Percentiles rank a stretch among this genome's conserved stretches.
phyloP scores from a whole-genome alignment of 2,113 vertebrate genomes.

The Nothobranchius kuhntae region DNA sequence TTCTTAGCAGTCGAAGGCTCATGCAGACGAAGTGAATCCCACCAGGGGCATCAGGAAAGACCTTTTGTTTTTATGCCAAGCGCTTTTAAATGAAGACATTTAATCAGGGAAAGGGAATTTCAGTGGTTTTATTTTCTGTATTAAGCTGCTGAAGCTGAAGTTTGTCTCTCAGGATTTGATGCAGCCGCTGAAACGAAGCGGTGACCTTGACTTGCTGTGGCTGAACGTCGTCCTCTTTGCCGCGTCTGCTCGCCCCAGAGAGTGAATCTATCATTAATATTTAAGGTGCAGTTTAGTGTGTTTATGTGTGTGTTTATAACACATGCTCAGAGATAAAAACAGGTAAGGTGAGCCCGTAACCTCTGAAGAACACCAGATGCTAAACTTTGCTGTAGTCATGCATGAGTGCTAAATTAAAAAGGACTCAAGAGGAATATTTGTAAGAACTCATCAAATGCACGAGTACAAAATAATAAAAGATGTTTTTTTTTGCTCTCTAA shows the following conservation, averaged over 20 bases:
- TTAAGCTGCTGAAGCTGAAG: constrained; percentile 1
- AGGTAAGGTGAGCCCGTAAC: constrained; percentile 19
- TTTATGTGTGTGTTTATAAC: constrained; percentile 27
- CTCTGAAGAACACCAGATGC: constrained; percentile 16
- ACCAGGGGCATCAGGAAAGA: constrained; percentile 23
- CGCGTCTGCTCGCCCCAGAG: constrained; percentile 19
- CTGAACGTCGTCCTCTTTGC: constrained; percentile 44
- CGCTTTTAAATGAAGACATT: not conserved
- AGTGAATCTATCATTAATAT: constrained; percentile 49
- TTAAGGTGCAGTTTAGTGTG: constrained; percentile 23
- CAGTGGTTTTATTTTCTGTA: not conserved
- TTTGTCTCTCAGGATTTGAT: constrained; percentile 6
- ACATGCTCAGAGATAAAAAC: constrained; percentile 10
- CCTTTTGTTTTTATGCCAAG: constrained; percentile 24
- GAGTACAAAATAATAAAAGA: constrained; percentile 13
- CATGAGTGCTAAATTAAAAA: not conserved
- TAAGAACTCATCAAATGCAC: constrained; percentile 3
- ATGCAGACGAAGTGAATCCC: not conserved
- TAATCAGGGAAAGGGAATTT: too few relatives aligned
- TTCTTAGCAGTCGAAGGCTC: constrained; percentile 16
- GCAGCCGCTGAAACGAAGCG: constrained; percentile 13
- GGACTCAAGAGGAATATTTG: constrained; percentile 4
- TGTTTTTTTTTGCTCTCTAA: constrained; percentile 30
- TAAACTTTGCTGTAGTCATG: constrained; percentile 25
- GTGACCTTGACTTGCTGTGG: constrained; percentile 57